A percentile compares a stretch with the other conserved stretches of the same genome.
Evolutionary conservation across 2,888 invertebrate genomes (phyloP).

Genomic region (Caprella mutica): DNA sequence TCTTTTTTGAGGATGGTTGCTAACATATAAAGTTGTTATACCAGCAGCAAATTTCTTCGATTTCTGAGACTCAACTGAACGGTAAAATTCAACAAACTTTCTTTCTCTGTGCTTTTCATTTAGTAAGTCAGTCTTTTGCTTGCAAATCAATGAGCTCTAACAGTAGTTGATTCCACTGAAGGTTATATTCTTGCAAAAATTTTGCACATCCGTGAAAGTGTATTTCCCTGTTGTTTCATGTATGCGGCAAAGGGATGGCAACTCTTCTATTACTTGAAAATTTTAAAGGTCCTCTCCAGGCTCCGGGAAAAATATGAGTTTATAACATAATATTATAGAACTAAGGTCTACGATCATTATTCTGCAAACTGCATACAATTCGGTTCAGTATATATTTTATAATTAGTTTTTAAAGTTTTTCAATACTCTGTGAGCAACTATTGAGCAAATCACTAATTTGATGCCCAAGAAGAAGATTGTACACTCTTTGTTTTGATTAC

Average conservation of each 20-base stretch:
- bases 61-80: too few species aligned
- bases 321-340: too few species aligned
- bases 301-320: too few species aligned
- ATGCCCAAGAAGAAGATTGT: too few species aligned
- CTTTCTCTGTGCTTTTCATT: constrained; percentile 6
- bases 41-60: constrained; percentile 1
- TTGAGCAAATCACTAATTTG: too few species aligned
- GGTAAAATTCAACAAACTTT: constrained; percentile 10
- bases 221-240: neutral
- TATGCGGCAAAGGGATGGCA: neutral
- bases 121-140: neutral
- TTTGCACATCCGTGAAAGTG: neutral
- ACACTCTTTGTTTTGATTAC: too few species aligned
- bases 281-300: too few species aligned
- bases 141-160: constrained; percentile 11
- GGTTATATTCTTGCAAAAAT: constrained; percentile 3
- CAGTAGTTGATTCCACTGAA: constrained; percentile 7
- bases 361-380: too few species aligned
- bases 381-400: too few species aligned
- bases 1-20: constrained; percentile 7
- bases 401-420: too few species aligned
- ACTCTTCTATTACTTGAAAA: neutral
- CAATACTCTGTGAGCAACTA: too few species aligned
- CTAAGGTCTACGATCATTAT: too few species aligned
- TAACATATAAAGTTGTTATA: neutral